Base-by-base conservation (phyloP, 2,888 invertebrate genomes). In the Troides aeacus region DNA sequence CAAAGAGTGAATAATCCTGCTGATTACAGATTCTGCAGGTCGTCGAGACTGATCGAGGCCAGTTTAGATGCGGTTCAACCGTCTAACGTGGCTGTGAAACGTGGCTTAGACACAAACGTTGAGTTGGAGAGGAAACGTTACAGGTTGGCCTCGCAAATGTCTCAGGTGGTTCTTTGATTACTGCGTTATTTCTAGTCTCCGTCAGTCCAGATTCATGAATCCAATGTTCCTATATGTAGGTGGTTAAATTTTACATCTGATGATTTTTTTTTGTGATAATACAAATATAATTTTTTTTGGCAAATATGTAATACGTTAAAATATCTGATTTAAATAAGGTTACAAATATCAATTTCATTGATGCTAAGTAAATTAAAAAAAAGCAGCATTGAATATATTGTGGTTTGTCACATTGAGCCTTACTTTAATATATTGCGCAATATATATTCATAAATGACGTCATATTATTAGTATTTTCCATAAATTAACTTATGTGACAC, bases 121-220 rank as follows among this genome's bases (percentile, higher is more conserved):
- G 90, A 90, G 36, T 72, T 89, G 59, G 90, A 90, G 65, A 83
- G 84, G 68, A 91, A 92, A 73, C 81, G 90, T 66, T 90, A 88
- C 71, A 79, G 90, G 8, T 76, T 90, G 21, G 76, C 86, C 24
- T 77, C 87, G 0, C 88, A 89, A 69, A 82, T 90, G 84, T 89
- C 90, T 2, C 90, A 90, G 74, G 89, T 87, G 18, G 89, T 90
- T 74, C 90, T 90, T 77, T 91, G 88, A 91, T 86, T 76, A 71
- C 76, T 60, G 62, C 71, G 59, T 72, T 72, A 75, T n/a, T 46
- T 83, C 79, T 85, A 85, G 81, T 83, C 81, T 75, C 18, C 50
- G 7, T 70, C 65, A 71, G 62, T 62, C 46, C 61, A 36, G 46
- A 66, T 70, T 66, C 69, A 70, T 69, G 64, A 69, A 64, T 69